Evolutionary conservation across 2,113 vertebrate genomes (phyloP), one percentile per base, ranked within the genome.

Genomic region (Strix aluco): DNA sequence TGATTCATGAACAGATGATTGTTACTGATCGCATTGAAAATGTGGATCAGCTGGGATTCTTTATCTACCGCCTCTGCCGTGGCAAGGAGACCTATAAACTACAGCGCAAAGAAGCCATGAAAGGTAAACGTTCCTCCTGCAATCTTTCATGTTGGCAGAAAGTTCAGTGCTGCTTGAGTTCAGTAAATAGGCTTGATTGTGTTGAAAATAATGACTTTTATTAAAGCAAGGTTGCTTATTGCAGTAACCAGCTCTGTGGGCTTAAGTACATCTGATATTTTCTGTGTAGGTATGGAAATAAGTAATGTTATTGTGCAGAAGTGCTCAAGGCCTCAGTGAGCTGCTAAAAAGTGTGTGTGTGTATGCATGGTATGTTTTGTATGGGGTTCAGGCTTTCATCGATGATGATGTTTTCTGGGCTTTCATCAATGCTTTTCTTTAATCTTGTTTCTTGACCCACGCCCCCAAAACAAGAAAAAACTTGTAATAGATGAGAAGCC

Each of bases 1-100:
- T 99, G 97, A 97, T 99, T 97, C 99, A 99, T 1, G 99, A 99
- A 81, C 99, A 99, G 97, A 99, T 99, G 99, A 97, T 99, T 15
- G 99, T 99, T 96, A 99, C 99, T 3, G 99, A 99, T 96, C 99
- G 98, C 62, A 98, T 99, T 97, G 98, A 99, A 88, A 99, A 98
- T 1, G 97, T 99, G 38, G 99, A 99, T 75, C 98, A 98, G 93
- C 97, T 99, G 92, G 99, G 99, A 72, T 98, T 97, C 97, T 99
- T 99, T 94, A 99, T 99, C 96, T 98, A 98, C 95, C 99, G 98
- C 93, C 98, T 99, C 38, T 99, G 99, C 96, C 98, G 95, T 5
- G 98, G 98, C 95, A 99, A 99, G 98, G 99, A 99, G 25, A 99
- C 99, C 86, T 99, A 98, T 89, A 99, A 98, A 96, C 98, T 99